Evolutionary conservation across 2,113 vertebrate genomes (phyloP), one percentile per base, ranked within the genome.

Genomic region (Panurus biarmicus): DNA sequence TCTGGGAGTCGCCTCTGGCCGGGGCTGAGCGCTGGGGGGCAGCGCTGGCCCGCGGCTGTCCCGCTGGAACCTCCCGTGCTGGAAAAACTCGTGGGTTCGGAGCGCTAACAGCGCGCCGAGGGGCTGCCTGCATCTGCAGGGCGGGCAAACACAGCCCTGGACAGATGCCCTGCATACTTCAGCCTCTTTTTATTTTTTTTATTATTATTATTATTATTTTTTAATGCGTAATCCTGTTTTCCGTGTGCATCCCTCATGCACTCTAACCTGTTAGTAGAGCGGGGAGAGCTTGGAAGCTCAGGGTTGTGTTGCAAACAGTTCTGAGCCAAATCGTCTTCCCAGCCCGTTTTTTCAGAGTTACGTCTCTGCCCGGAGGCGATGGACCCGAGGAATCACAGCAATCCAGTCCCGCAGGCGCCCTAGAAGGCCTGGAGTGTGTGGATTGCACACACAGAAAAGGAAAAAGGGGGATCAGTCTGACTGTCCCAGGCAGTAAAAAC

Each of bases 101-200:
- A 11, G 11, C 0, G 23, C 50, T 2, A 0, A 0, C 16, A 1
- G 35, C 0, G 42, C 42, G 5, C 11, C 14, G 0, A 36, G 35
- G 21, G 22, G 10, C 25, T 70, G 54, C 21, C 50, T 17, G 57
- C 2, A 1, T 9, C 42, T 10, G 42, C 40, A 28, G 12, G 11
- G 23, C 35, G 11, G 20, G 47, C 45, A 31, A 35, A 47, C 4
- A 10, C 75, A 48, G 38, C 14, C 56, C 64, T 13, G 56, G 10
- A 5, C 2, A 11, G 16, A 19, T 21, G 42, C 8, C 36, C 36
- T 31, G 31, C 17, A 3, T 11, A 29, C 56, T 19, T 86, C 33
- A 3, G 21, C 10, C 15, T 7, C 9, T 20, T 18, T 31, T 38
- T n/a, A n/a, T n/a, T n/a, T n/a, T n/a, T n/a, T n/a, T n/a, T n/a